phyloP scores from a whole-genome alignment of 2,113 vertebrate species.

The Oreocharis arfaki region DNA sequence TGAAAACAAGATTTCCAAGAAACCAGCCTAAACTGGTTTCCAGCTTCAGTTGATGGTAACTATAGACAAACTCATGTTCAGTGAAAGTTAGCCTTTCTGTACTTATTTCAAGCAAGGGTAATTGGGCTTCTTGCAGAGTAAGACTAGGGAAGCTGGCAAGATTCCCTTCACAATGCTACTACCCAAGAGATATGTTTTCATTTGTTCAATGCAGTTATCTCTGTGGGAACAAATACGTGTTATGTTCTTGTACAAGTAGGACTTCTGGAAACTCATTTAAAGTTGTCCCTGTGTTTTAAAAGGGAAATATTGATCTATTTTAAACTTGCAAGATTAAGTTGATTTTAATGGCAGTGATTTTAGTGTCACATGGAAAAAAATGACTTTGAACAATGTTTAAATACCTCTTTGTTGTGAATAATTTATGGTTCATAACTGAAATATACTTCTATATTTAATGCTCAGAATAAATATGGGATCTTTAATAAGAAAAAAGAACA shows the following conservation, averaged over 20 bases:
- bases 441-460: slow-evolving; percentile 8
- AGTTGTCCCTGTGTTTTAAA: neutral
- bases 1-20: neutral
- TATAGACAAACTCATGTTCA: neutral
- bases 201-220: neutral
- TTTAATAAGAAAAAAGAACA: neutral
- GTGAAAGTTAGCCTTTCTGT: neutral
- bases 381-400: neutral
- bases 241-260: neutral
- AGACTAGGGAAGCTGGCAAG: neutral
- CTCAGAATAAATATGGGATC: neutral
- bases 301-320: neutral
- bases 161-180: neutral
- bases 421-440: neutral
- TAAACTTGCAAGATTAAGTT: slow-evolving; percentile 18
- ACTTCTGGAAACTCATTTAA: neutral
- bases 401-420: neutral
- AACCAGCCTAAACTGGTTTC: neutral
- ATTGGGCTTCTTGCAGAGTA: neutral
- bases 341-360: slow-evolving; percentile 7
- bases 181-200: neutral
- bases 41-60: neutral
- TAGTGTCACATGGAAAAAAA: neutral
- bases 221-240: neutral
- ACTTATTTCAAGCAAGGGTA: neutral